A percentile compares a stretch with the other conserved stretches of the same genome.
These are phyloP conservation scores for Vespertilio murinus DNA, from an alignment of 2,797 vertebrate genomes.

Conservation along the genomic window DNA sequence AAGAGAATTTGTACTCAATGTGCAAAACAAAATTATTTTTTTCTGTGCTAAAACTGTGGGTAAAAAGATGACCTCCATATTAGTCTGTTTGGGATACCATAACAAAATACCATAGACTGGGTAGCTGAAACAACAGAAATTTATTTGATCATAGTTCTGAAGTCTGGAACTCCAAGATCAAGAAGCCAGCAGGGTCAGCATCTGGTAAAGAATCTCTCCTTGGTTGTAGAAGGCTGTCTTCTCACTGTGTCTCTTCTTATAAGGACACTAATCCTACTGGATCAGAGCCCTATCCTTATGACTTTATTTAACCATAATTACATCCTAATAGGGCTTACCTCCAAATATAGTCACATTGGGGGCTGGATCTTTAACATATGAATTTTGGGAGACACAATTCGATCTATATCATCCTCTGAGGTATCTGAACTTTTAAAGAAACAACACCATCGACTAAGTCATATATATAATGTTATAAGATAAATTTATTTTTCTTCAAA, in stretches of 20 bases:
- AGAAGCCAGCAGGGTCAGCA: not conserved
- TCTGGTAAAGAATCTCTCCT: not conserved
- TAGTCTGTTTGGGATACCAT: not conserved
- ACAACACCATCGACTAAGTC: not conserved
- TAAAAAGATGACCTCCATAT: not conserved
- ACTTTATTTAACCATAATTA: not conserved
- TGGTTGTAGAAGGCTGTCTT: not conserved
- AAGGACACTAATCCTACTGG: not conserved
- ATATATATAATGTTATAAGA: not conserved
- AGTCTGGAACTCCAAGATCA: not conserved
- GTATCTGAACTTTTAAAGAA: not conserved
- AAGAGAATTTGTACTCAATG: not conserved
- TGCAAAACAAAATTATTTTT: constrained; percentile 45
- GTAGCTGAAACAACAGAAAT: not conserved
- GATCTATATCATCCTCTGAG: not conserved
- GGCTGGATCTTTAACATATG: not conserved
- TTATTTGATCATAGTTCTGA: not conserved
- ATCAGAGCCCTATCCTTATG: not conserved
- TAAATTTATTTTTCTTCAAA: constrained; percentile 7
- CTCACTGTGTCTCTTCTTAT: not conserved
- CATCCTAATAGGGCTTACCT: not conserved
- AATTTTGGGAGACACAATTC: not conserved
- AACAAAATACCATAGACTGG: not conserved
- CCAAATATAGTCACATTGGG: not conserved
- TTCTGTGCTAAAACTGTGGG: not conserved